phyloP scores from a whole-genome alignment of 2,888 invertebrate species.

The Julus scanicus region DNA sequence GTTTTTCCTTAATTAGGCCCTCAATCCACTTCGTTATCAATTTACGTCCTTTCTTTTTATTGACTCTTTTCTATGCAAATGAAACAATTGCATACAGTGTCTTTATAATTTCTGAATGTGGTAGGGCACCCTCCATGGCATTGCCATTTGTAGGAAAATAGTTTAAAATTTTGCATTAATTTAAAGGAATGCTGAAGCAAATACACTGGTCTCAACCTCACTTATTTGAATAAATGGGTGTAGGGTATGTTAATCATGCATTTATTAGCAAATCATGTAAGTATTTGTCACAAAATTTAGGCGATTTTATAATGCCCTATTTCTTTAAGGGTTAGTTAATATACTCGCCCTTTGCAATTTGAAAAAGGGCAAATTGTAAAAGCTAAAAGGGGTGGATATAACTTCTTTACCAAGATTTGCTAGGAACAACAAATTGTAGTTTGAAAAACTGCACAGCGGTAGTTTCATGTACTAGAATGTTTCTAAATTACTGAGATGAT shows the following conservation, averaged over 20 bases:
- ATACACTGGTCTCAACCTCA: neutral
- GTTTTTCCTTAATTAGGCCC: slow-evolving; percentile 43
- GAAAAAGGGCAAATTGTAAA: neutral
- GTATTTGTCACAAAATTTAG: neutral
- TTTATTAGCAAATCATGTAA: too few species aligned
- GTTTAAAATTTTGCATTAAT: neutral
- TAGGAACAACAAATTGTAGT: neutral
- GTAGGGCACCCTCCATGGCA: neutral
- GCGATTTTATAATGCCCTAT: neutral
- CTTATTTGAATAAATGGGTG: neutral
- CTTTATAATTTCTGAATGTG: neutral
- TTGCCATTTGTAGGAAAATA: too few species aligned
- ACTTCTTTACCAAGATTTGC: neutral
- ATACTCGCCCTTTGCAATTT: neutral
- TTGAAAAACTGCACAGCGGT: neutral
- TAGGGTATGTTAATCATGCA: too few species aligned
- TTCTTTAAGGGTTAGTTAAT: neutral
- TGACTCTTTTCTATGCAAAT: slow-evolving; percentile 19
- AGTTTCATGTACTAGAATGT: neutral
- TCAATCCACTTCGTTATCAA: slow-evolving; percentile 45
- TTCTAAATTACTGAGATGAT: neutral
- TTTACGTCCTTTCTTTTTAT: neutral
- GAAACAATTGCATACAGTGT: neutral
- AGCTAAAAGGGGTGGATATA: neutral
- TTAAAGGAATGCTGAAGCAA: too few species aligned